A percentile compares a stretch with the other conserved stretches of the same genome.
phyloP scores from a whole-genome alignment of 2,797 vertebrate species.

The Ictinia mississippiensis region DNA sequence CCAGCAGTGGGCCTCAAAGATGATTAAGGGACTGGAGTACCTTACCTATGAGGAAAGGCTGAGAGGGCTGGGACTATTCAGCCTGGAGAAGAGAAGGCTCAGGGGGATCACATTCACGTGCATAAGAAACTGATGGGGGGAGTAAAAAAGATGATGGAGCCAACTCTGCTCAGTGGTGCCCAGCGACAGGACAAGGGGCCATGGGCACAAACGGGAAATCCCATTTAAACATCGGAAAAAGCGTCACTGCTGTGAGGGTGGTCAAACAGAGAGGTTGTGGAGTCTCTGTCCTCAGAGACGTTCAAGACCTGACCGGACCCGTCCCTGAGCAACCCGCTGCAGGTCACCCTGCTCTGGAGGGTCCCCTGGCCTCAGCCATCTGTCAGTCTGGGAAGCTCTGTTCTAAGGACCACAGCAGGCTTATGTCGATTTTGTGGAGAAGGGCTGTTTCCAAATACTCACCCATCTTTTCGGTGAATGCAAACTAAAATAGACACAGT shows the following conservation, averaged over 20 bases:
- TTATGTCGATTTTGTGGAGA: background rate
- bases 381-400: background rate
- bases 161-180: background rate
- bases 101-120: background rate
- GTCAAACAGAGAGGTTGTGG: background rate
- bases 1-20: background rate
- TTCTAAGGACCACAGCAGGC: rapidly evolving
- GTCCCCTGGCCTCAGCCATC: rapidly evolving
- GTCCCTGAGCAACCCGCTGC: background rate
- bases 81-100: background rate
- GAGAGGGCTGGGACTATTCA: background rate
- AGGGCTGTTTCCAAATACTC: background rate
- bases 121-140: background rate
- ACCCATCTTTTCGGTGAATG: background rate
- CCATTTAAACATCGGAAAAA: background rate
- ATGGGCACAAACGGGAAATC: background rate
- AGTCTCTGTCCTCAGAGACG: background rate
- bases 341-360: background rate
- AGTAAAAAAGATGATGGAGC: background rate
- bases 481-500: background rate
- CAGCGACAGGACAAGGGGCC: background rate
- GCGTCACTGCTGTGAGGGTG: background rate
- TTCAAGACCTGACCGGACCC: rapidly evolving
- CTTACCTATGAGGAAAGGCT: background rate
- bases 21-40: background rate